A percentile compares a stretch with the other conserved stretches of the same genome.
Evolutionary conservation across 2,888 invertebrate species (phyloP).

Genomic region (Scaptomyza parva): DNA sequence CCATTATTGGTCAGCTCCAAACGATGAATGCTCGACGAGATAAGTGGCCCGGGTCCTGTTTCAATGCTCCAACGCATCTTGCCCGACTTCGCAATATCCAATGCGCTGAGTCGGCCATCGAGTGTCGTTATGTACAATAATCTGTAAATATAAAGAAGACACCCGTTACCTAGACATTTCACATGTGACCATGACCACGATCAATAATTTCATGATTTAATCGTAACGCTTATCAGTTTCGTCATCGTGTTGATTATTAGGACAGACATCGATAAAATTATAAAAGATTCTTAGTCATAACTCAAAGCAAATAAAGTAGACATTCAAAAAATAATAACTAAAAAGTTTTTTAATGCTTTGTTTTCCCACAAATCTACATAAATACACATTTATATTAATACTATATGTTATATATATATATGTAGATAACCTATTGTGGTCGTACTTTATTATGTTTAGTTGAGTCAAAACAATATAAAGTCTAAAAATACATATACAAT

Average conservation of each 20-base stretch:
- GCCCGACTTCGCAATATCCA: conserved; percentile 90
- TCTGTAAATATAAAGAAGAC: conserved; percentile 83
- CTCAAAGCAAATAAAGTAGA: background rate
- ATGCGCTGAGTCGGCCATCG: conserved; percentile 94
- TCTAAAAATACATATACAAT: background rate
- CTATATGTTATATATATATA: background rate
- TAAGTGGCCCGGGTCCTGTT: conserved; percentile 90
- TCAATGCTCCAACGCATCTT: conserved; percentile 91
- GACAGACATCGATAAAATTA: background rate
- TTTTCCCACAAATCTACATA: background rate
- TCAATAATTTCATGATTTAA: conserved; percentile 19
- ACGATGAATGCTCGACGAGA: conserved; percentile 95
- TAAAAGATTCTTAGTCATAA: background rate
- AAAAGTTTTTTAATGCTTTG: too few relatives aligned
- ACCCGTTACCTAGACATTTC: conserved; percentile 6
- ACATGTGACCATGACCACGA: conserved; percentile 41
- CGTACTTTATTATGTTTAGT: background rate
- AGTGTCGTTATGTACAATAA: conserved; percentile 94
- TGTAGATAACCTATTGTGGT: background rate
- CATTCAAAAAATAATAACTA: background rate
- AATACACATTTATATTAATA: too few relatives aligned
- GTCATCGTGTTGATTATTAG: conserved; percentile 1
- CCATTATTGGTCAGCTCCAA: conserved; percentile 94
- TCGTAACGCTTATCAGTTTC: conserved; percentile 25
- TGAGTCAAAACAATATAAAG: background rate